Base-by-base conservation (phyloP, 2,888 invertebrate genomes). In the Dorcus parallelipipedus region DNA sequence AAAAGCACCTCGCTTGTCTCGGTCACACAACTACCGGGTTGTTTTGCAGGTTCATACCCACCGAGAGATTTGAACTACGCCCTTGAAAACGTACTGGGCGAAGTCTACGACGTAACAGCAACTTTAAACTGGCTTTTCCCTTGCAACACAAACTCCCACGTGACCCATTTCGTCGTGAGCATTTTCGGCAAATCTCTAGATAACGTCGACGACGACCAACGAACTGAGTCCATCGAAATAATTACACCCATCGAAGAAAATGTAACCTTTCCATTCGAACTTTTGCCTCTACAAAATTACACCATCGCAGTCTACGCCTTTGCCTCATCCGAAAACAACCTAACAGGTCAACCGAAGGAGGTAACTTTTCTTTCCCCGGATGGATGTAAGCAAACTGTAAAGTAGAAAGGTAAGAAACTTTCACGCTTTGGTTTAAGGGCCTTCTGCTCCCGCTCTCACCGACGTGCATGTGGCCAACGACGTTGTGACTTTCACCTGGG, bases 141-240 rank as follows among this genome's bases (percentile, higher is more conserved):
- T 3, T 72, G 72, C 55, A 58, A 67, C 26, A 66, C 67, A 14
- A 70, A 71, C 47, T 71, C 70, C 47, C 55, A 59, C 5, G 58
- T 70, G 7, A 53, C 52, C 10, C 17, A 64, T 10, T 72, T 68
- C 57, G 3, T 17, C 17, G 49, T 50, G 17, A 43, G 0, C 8
- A 40, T 52, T 7, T 17, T 50, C 3, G 55, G 58, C 1, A 9
- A 9, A 8, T 49, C 49, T 26, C 33, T 51, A 39, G 59, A 52
- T 47, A 41, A 52, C 20, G 20, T 6, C 7, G 14, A 14, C 1
- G 5, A 17, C 4, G 17, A 48, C 48, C 17, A 17, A 7, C n/a
- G 20, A 10, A 38, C n/a, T n/a, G 40, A 43, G 4, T 33, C 6
- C 2, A 48, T 42, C 20, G 14, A 55, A 14, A 23, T 45, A 4